A percentile compares a stretch with the other conserved stretches of the same genome.
Conservation (phyloP, 2,797 vertebrate species). For the Pangasius larnaudii region DNA sequence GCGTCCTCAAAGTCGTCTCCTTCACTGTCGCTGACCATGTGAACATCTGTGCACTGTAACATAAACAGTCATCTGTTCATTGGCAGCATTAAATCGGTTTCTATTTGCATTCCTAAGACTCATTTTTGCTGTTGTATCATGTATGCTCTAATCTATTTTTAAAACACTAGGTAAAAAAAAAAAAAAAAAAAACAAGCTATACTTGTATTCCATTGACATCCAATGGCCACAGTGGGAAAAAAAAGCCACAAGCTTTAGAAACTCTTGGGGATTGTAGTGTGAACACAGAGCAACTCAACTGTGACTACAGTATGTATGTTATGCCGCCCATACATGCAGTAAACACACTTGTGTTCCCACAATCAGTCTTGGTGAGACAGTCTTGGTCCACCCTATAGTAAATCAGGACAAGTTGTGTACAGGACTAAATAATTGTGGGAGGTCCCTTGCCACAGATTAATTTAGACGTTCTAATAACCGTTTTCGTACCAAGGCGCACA, state of each 20-base stretch:
- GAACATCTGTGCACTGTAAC: constrained; percentile 90
- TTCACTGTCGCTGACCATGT: constrained; percentile 99
- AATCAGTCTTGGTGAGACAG: background rate
- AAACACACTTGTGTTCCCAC: background rate
- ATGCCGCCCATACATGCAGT: constrained; percentile 8
- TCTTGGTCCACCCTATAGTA: background rate
- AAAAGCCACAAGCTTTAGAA: background rate
- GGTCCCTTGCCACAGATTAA: constrained; percentile 1
- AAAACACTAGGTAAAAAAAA: background rate
- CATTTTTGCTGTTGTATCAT: background rate
- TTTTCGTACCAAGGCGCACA: constrained; percentile 10
- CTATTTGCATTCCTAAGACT: background rate
- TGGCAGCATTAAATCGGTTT: background rate
- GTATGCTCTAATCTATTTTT: background rate
- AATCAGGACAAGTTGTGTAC: background rate
- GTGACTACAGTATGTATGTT: background rate
- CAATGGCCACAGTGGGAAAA: background rate
- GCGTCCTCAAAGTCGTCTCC: constrained; percentile 98
- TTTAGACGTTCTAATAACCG: constrained; percentile 13
- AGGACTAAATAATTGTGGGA: background rate
- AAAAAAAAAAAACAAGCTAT: background rate
- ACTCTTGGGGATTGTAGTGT: constrained; percentile 21
- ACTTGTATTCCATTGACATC: background rate
- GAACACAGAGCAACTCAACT: constrained; percentile 14
- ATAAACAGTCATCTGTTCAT: constrained; percentile 14